Base-by-base conservation (phyloP, 2,797 vertebrate species). In the Cichlasoma orientale region DNA sequence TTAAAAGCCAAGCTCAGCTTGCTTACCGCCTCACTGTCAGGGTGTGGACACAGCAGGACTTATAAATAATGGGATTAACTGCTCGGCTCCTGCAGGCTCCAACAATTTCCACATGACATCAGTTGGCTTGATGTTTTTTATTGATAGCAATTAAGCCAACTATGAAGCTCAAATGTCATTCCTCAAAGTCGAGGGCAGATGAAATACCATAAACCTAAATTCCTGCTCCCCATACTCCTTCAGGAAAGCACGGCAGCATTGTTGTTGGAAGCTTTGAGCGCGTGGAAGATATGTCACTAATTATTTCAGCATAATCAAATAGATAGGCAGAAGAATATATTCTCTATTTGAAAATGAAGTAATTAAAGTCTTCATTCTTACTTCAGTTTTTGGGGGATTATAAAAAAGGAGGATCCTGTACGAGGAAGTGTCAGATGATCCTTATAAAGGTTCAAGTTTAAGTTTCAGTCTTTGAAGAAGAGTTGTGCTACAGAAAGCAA, bases 61-160 rank as follows among this genome's bases (percentile, higher is more conserved):
- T 44, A 23, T 44, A 38, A 79, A 59, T 57, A 79, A 61, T 66
- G 72, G 36, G 56, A 83, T 80, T 70, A 83, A 55, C 78, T 58
- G 56, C 69, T 73, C 75, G 74, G 68, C 11, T n/a, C 59, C 59
- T 78, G 54, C 53, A 74, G 56, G 61, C 53, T 77, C 72, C 31
- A 77, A 56, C 63, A 33, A 58, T 56, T 84, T 84, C 68, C 78
- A 77, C 78, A 83, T 85, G 56, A 73, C 63, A 72, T 80, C 54
- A 72, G 55, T 56, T 77, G 25, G 52, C 59, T 59, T 50, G 7
- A 57, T 31, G 14, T 19, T 19, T 55, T 55, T 44, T 29, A 79
- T 70, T 83, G 44, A 58, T 59, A 73, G 77, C 80, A 74, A 85
- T 82, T 33, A 79, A 33, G 77, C 52, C 68, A 81, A 82, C 75